These are phyloP conservation scores for Thaumatotibia leucotreta DNA, from an alignment of 1,140 invertebrate genomes.

Conservation along the genomic window DNA sequence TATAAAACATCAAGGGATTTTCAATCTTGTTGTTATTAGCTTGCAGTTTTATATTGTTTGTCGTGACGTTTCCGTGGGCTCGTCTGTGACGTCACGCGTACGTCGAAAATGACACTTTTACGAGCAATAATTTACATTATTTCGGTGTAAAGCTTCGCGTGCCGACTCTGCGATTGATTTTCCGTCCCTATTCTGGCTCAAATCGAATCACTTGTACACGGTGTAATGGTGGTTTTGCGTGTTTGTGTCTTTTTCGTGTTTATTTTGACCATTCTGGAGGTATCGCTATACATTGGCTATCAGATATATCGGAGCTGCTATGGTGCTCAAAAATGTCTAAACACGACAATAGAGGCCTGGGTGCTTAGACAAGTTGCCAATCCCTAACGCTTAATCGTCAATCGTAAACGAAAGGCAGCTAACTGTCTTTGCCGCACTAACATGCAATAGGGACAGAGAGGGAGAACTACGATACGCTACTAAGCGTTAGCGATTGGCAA, in stretches of 20 bases:
- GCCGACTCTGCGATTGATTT: constrained; percentile 67
- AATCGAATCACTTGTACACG: constrained; percentile 67
- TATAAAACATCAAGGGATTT: constrained; percentile 28
- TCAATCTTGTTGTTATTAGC: constrained; percentile 21
- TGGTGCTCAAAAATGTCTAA: too few species aligned
- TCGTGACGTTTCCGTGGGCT: constrained; percentile 17
- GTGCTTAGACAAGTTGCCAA: too few species aligned
- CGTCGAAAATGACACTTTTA: constrained; percentile 73
- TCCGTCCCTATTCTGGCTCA: constrained; percentile 62
- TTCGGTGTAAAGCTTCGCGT: constrained; percentile 68
- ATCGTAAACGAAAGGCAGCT: too few species aligned
- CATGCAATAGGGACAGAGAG: too few species aligned
- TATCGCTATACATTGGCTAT: too few species aligned
- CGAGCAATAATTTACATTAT: constrained; percentile 73
- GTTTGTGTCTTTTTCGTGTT: constrained; percentile 33
- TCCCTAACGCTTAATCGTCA: too few species aligned
- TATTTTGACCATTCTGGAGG: constrained; percentile 13
- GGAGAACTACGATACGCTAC: too few species aligned
- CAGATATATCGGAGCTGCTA: too few species aligned
- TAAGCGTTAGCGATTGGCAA: too few species aligned
- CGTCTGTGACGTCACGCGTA: constrained; percentile 57
- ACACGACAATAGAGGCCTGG: too few species aligned
- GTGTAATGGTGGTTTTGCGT: constrained; percentile 66
- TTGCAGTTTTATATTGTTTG: constrained; percentile 29
- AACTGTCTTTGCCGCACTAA: too few species aligned